Conservation (phyloP, 2,113 vertebrate species). For the Leiothrix lutea region DNA sequence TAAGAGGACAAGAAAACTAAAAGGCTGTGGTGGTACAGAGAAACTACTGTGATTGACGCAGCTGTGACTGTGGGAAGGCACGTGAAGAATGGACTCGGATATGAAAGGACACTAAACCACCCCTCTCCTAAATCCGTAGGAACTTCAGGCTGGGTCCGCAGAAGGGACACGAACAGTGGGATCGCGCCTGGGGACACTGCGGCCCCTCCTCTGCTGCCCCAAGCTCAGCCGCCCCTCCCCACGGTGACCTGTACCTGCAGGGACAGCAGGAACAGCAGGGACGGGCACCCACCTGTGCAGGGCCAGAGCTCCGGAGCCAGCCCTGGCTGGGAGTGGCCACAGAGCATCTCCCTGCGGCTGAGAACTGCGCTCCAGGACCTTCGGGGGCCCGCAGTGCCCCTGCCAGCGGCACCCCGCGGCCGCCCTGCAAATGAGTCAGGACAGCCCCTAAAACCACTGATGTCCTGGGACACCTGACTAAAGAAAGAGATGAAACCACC, state of each 20-base stretch:
- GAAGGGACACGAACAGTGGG: neutral
- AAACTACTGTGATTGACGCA: neutral
- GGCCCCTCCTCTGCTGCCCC: neutral
- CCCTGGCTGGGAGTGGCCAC: accelerated
- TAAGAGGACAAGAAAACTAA: neutral
- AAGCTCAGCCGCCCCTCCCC: accelerated
- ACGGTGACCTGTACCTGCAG: neutral
- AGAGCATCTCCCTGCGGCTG: accelerated
- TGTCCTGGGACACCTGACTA: neutral
- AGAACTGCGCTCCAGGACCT: too few relatives aligned
- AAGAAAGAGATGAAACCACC: neutral
- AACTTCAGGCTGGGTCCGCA: neutral
- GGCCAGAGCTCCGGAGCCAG: neutral
- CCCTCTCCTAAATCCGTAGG: neutral
- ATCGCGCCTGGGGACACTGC: accelerated
- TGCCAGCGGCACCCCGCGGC: accelerated
- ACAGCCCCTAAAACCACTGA: neutral
- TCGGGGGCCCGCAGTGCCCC: too few relatives aligned
- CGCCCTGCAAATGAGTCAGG: neutral
- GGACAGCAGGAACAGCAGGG: too few relatives aligned
- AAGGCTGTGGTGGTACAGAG: neutral
- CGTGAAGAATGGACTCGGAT: neutral
- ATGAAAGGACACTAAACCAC: neutral
- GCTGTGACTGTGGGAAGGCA: neutral
- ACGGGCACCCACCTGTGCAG: neutral